Evolutionary conservation across 2,113 vertebrate genomes (phyloP).

Genomic region (Aramus guarauna): DNA sequence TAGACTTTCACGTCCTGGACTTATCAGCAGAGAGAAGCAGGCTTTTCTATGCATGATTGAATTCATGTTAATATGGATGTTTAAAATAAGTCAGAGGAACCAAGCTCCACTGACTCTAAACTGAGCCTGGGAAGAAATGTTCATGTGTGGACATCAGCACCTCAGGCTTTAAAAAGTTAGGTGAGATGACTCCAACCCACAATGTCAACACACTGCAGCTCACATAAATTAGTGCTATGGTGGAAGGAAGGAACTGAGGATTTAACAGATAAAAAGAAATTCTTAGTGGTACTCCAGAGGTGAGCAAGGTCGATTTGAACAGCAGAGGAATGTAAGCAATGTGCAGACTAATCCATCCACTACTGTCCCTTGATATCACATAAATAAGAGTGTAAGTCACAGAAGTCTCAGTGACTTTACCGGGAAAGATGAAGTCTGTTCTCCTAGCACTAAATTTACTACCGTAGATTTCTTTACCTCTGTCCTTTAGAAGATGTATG

Average conservation of each 20-base stretch:
- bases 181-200: neutral
- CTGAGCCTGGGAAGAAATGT: neutral
- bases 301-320: neutral
- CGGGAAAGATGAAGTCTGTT: neutral
- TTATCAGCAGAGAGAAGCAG: neutral
- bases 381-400: neutral
- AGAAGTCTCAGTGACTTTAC: neutral
- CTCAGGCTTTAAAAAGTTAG: neutral
- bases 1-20: neutral
- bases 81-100: neutral
- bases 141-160: accelerated
- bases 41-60: neutral
- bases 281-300: neutral
- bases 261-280: neutral
- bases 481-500: neutral
- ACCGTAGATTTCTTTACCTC: neutral
- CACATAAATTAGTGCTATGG: neutral
- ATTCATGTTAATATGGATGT: neutral
- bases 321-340: neutral
- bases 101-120: neutral
- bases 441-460: neutral
- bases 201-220: neutral
- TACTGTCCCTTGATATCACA: neutral
- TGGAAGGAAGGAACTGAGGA: neutral
- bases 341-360: neutral